Evolutionary conservation across 2,113 vertebrate genomes (phyloP).

Genomic region (Hippocampus abdominalis): DNA sequence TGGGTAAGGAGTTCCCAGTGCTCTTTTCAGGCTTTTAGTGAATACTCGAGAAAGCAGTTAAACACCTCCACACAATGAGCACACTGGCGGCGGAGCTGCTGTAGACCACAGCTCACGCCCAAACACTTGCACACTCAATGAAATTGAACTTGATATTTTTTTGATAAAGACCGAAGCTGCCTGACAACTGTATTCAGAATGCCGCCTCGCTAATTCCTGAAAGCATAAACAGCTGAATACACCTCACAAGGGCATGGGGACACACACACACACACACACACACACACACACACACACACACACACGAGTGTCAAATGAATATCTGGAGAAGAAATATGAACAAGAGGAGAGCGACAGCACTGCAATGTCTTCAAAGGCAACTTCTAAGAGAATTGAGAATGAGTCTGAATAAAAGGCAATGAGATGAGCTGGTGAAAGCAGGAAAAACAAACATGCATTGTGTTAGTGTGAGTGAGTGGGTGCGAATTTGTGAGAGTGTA

Average conservation of each 20-base stretch:
- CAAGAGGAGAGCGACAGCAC: conserved; percentile 47
- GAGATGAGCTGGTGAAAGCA: conserved; percentile 42
- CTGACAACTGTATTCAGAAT: conserved; percentile 36
- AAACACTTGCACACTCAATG: neutral
- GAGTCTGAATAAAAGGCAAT: conserved; percentile 56
- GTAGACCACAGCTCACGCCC: neutral
- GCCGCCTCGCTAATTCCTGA: conserved; percentile 50
- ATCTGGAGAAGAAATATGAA: conserved; percentile 62
- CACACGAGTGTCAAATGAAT: conserved; percentile 49
- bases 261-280: conserved; percentile 17
- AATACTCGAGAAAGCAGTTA: too few relatives aligned
- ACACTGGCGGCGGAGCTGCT: neutral
- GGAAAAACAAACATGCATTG: conserved; percentile 50
- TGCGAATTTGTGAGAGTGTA: conserved; percentile 3
- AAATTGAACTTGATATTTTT: too few relatives aligned
- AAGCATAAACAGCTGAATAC: conserved; percentile 33
- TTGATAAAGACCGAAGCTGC: conserved; percentile 27
- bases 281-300: conserved; percentile 3
- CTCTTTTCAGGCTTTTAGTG: too few relatives aligned
- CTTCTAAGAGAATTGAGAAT: conserved; percentile 69
- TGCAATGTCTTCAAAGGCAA: conserved; percentile 59
- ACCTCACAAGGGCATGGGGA: neutral
- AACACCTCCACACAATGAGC: too few relatives aligned
- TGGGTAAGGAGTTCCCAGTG: neutral
- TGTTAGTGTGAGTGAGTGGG: conserved; percentile 13